Percentiles rank a stretch among this genome's conserved stretches.
These are phyloP conservation scores for Aplysina aerophoba DNA, from an alignment of 37 sponge, comb jelly and placozoan genomes.

Conservation along the genomic window DNA sequence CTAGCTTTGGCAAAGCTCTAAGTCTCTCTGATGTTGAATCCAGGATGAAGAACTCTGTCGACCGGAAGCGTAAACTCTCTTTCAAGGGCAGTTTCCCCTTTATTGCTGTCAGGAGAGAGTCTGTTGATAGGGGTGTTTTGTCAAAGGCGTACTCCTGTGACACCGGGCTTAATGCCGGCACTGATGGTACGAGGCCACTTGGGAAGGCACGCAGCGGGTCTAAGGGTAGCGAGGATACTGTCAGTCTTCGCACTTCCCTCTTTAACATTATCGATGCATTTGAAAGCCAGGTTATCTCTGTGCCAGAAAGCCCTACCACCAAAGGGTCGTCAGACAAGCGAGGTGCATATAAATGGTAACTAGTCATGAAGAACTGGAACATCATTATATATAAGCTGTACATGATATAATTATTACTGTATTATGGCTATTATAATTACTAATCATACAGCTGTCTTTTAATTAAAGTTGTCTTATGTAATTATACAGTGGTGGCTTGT, in stretches of 20 bases:
- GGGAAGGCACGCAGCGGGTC: not conserved
- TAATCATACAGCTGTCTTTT: no score
- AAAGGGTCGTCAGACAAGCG: no score
- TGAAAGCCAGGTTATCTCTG: not conserved
- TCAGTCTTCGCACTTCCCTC: slow-evolving; percentile 11
- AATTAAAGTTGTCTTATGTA: no score
- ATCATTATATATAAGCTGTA: no score
- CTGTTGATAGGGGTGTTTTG: not conserved
- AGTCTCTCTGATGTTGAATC: not conserved
- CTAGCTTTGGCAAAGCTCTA: not conserved
- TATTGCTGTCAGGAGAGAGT: not conserved
- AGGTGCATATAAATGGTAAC: no score
- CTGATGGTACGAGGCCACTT: no score
- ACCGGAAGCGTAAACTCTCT: not conserved
- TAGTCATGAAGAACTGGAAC: no score
- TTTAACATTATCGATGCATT: not conserved
- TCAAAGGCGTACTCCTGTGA: not conserved
- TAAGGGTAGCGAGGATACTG: not conserved
- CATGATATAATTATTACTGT: no score
- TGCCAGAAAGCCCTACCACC: no score
- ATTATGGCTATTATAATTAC: no score
- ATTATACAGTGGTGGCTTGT: no score
- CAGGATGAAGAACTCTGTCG: not conserved
- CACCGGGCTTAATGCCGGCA: not conserved
- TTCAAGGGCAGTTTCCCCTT: slow-evolving; percentile 11